Conservation (phyloP, 2,888 invertebrate genomes). For the Uropetala carovei region DNA sequence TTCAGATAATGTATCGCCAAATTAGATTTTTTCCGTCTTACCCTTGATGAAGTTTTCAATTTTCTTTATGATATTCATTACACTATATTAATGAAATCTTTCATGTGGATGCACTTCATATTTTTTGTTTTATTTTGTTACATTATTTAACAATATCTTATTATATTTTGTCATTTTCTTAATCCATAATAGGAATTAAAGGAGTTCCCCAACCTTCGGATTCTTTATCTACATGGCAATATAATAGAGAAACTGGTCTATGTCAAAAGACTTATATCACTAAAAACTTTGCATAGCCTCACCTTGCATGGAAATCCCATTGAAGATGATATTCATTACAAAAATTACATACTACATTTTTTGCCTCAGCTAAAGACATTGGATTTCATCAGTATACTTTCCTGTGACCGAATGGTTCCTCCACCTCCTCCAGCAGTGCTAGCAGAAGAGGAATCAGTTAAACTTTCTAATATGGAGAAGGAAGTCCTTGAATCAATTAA, state of each 20-base stretch:
- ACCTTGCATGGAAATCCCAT: constrained; percentile 53
- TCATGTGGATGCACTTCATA: no score
- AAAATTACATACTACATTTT: constrained; percentile 35
- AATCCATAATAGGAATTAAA: neutral
- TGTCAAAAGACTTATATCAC: constrained; percentile 31
- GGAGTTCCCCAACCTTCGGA: constrained; percentile 14
- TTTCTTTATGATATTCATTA: no score
- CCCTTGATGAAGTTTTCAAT: no score
- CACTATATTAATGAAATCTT: no score
- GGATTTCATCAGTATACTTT: neutral
- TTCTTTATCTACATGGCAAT: constrained; percentile 45
- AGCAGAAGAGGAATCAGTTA: constrained; percentile 26
- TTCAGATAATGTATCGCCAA: no score
- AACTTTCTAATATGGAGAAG: constrained; percentile 16
- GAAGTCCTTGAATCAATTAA: constrained; percentile 24
- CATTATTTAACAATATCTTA: no score
- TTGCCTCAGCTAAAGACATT: constrained; percentile 34
- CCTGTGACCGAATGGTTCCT: constrained; percentile 1
- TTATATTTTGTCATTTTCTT: no score
- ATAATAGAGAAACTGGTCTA: constrained; percentile 42
- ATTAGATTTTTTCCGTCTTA: no score
- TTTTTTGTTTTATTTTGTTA: no score
- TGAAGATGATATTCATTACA: constrained; percentile 31
- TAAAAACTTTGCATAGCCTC: constrained; percentile 12
- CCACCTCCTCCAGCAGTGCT: constrained; percentile 27